A percentile compares a stretch with the other conserved stretches of the same genome.
These are phyloP conservation scores for Axis porcinus DNA, from an alignment of 2,113 vertebrate species.

Conservation along the genomic window DNA sequence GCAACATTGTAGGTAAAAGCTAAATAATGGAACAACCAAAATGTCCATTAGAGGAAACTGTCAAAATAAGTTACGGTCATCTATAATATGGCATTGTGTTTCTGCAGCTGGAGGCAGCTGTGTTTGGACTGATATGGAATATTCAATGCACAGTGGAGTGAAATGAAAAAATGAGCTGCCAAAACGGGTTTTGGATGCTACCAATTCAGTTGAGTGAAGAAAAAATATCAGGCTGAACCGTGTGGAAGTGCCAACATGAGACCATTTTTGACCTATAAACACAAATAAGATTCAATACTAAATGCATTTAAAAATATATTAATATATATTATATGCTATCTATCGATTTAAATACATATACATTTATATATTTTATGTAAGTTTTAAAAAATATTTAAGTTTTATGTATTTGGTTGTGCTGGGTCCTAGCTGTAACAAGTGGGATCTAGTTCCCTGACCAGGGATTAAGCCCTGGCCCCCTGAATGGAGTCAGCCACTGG, in stretches of 20 bases:
- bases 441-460: not conserved
- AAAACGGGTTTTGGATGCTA: not conserved
- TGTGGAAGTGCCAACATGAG: not conserved
- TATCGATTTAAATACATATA: not conserved
- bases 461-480: not conserved
- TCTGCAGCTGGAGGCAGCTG: slow-evolving; percentile 48
- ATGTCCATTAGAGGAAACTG: not conserved
- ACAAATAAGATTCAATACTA: not conserved
- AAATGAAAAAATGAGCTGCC: not conserved
- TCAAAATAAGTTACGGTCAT: not conserved
- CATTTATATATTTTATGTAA: not conserved
- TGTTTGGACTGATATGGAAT: not conserved
- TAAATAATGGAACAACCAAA: not conserved
- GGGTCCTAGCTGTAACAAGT: not conserved
- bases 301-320: not conserved
- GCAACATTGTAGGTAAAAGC: not conserved
- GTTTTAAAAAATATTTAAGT: not conserved
- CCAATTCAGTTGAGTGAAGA: not conserved
- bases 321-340: not conserved
- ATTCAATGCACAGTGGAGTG: fast-evolving
- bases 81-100: not conserved
- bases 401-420: not conserved
- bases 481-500: not conserved
- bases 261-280: not conserved
- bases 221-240: not conserved